A percentile compares a stretch with the other conserved stretches of the same genome.
Evolutionary conservation across 2,888 invertebrate species (phyloP).

Genomic region (Cantharis rufa): DNA sequence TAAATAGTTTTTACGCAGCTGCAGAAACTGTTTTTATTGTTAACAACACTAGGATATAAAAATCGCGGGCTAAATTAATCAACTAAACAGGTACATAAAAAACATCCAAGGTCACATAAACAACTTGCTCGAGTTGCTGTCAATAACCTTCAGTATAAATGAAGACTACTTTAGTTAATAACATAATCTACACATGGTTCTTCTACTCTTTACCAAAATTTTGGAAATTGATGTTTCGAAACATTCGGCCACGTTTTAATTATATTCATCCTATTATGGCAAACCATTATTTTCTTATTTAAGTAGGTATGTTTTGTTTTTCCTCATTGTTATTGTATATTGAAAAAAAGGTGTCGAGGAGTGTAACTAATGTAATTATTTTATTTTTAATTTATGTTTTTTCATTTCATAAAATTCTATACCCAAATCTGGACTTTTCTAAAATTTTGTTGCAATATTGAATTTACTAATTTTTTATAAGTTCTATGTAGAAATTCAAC

Average conservation of each 20-base stretch:
- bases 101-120: slow-evolving; percentile 9
- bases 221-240: neutral
- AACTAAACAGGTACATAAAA: slow-evolving; percentile 8
- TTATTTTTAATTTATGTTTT: too few relatives aligned
- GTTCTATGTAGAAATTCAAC: too few relatives aligned
- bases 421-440: too few relatives aligned
- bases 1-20: neutral
- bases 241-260: neutral
- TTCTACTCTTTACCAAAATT: neutral
- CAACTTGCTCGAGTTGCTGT: slow-evolving; percentile 11
- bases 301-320: too few relatives aligned
- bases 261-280: neutral
- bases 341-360: neutral
- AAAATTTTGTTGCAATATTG: too few relatives aligned
- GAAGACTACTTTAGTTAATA: neutral
- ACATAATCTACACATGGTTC: neutral
- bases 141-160: slow-evolving; percentile 10
- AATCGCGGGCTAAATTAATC: slow-evolving; percentile 8
- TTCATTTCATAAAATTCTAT: too few relatives aligned
- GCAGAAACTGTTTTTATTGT: neutral
- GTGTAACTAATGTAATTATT: neutral
- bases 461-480: too few relatives aligned
- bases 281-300: neutral
- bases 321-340: neutral
- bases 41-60: neutral